A percentile compares a stretch with the other conserved stretches of the same genome.
These are phyloP conservation scores for Trypoxylus dichotomus DNA, from an alignment of 1,140 invertebrate species.

Conservation along the genomic window DNA sequence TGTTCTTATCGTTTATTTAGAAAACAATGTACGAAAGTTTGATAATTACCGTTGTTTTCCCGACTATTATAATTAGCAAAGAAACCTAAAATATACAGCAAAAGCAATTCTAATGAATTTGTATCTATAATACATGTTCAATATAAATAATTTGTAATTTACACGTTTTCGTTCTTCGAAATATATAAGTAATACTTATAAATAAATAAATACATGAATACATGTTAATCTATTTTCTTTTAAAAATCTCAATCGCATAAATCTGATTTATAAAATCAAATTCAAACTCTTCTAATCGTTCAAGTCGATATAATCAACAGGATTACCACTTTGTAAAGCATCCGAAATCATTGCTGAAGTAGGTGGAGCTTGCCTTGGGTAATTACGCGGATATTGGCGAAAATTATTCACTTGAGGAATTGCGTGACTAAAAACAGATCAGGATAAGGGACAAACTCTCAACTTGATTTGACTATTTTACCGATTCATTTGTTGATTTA, in stretches of 20 bases:
- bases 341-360: not conserved
- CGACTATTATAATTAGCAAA: not conserved
- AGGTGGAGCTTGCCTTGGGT: not conserved
- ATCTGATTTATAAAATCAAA: not conserved
- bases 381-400: not conserved
- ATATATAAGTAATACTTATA: not conserved
- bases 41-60: not conserved
- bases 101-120: not conserved
- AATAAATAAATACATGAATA: not conserved
- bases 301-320: not conserved
- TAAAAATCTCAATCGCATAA: not conserved
- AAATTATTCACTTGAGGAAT: not conserved
- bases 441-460: not conserved
- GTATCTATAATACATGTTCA: not conserved
- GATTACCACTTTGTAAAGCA: not conserved
- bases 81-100: not conserved
- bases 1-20: not conserved
- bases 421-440: not conserved
- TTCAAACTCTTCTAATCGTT: not conserved
- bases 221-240: not conserved
- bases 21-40: slow-evolving; percentile 7
- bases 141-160: not conserved
- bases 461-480: not conserved
- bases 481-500: not conserved
- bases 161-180: not conserved